phyloP scores from a whole-genome alignment of 1,140 invertebrate genomes.

The Parapsyche elsis region DNA sequence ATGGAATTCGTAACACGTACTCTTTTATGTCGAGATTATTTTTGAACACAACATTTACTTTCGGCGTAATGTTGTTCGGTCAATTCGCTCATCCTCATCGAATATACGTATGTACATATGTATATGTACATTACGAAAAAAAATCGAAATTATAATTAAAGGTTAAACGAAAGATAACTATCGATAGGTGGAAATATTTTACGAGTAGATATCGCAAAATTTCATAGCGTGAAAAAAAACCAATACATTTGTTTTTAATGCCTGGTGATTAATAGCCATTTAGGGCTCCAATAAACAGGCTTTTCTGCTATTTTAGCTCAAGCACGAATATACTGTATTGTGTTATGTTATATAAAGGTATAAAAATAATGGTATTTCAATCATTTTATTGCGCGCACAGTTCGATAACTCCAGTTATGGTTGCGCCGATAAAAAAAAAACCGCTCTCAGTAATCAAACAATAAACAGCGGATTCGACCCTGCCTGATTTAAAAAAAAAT shows the following conservation, averaged over 20 bases:
- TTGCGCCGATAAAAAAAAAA: neutral
- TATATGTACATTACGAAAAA: neutral
- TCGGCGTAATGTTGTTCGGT: neutral
- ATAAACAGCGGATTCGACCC: neutral
- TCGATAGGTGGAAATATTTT: neutral
- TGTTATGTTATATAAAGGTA: neutral
- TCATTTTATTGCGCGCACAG: neutral
- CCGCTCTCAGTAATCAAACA: conserved; percentile 3
- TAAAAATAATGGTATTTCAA: conserved; percentile 3
- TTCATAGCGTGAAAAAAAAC: neutral
- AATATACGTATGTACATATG: neutral
- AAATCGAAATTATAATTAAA: neutral
- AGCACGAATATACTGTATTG: neutral
- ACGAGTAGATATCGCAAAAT: conserved; percentile 9
- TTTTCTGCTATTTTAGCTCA: neutral
- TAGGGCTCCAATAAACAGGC: conserved; percentile 13
- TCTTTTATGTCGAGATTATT: conserved; percentile 28
- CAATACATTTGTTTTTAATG: conserved; percentile 10
- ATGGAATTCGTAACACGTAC: conserved; percentile 20
- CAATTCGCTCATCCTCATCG: neutral
- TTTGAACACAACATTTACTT: conserved; percentile 28
- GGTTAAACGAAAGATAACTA: neutral
- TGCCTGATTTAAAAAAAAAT: too few species aligned
- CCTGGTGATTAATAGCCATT: conserved; percentile 21
- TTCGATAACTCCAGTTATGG: too few species aligned